Percentiles rank a stretch among this genome's conserved stretches.
Conservation (phyloP, 2,113 vertebrate genomes). For the Trichomycterus rosablanca region DNA sequence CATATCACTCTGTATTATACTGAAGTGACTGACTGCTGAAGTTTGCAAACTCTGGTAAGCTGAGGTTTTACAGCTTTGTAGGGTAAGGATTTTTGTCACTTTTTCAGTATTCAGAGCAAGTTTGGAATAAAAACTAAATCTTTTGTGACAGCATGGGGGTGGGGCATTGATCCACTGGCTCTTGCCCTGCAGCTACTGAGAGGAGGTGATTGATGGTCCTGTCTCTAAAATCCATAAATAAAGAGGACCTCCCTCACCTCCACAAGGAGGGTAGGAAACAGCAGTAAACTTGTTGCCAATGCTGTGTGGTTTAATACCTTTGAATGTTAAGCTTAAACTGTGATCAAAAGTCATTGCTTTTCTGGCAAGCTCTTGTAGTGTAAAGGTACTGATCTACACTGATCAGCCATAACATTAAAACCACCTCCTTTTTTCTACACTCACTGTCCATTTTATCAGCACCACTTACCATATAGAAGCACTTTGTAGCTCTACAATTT, state of each 20-base stretch:
- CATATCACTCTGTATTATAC: not conserved
- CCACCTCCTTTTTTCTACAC: no score
- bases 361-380: no score
- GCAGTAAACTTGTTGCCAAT: constrained; percentile 2
- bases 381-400: no score
- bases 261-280: constrained; percentile 1
- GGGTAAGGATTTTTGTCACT: not conserved
- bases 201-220: constrained; percentile 39
- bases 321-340: constrained; percentile 2
- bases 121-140: constrained; percentile 29
- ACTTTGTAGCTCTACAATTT: no score
- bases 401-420: no score
- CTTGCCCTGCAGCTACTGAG: constrained; percentile 24
- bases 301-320: constrained; percentile 8
- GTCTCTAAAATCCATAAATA: constrained; percentile 44
- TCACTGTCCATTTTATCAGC: no score
- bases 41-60: not conserved
- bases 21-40: constrained; percentile 6
- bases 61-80: not conserved
- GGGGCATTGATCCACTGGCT: constrained; percentile 38
- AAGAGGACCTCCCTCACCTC: constrained; percentile 24
- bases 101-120: constrained; percentile 17
- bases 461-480: no score
- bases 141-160: constrained; percentile 25
- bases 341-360: constrained; percentile 18